Evolutionary conservation across 2,888 invertebrate genomes (phyloP).

Genomic region (Thalpophila matura): DNA sequence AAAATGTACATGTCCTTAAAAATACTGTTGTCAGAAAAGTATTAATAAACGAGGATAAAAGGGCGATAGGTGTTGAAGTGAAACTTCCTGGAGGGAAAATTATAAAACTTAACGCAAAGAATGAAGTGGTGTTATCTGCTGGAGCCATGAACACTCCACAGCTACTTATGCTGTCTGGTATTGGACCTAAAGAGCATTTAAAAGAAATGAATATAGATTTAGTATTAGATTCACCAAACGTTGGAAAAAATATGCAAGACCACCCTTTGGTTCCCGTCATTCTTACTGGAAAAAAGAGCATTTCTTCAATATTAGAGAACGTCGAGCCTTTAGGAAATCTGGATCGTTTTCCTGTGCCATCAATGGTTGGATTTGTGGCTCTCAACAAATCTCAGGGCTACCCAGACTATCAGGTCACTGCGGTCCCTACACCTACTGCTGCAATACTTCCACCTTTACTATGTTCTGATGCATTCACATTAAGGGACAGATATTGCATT

Average conservation of each 20-base stretch:
- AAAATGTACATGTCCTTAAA: conserved; percentile 74
- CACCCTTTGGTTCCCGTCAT: conserved; percentile 70
- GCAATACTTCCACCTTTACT: conserved; percentile 63
- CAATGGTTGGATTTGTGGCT: conserved; percentile 71
- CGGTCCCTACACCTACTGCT: conserved; percentile 62
- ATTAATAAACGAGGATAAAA: conserved; percentile 65
- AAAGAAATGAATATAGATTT: conserved; percentile 66
- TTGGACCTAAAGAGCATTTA: conserved; percentile 75
- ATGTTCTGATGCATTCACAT: conserved; percentile 64
- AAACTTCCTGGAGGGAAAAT: conserved; percentile 59
- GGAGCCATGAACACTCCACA: conserved; percentile 77
- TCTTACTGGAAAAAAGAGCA: conserved; percentile 60
- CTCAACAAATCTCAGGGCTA: conserved; percentile 70
- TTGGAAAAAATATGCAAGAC: conserved; percentile 77
- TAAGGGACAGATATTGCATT: conserved; percentile 66
- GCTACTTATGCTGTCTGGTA: conserved; percentile 78
- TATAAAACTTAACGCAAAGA: conserved; percentile 60
- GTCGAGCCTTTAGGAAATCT: conserved; percentile 62
- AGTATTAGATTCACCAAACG: conserved; percentile 67
- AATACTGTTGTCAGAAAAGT: conserved; percentile 72
- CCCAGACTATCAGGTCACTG: conserved; percentile 75
- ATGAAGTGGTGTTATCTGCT: conserved; percentile 77
- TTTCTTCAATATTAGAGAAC: conserved; percentile 58
- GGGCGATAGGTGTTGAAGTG: conserved; percentile 70
- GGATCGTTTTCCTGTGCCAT: conserved; percentile 68